Conservation (phyloP, 2,797 vertebrate genomes). For the Lacerta bilineata region DNA sequence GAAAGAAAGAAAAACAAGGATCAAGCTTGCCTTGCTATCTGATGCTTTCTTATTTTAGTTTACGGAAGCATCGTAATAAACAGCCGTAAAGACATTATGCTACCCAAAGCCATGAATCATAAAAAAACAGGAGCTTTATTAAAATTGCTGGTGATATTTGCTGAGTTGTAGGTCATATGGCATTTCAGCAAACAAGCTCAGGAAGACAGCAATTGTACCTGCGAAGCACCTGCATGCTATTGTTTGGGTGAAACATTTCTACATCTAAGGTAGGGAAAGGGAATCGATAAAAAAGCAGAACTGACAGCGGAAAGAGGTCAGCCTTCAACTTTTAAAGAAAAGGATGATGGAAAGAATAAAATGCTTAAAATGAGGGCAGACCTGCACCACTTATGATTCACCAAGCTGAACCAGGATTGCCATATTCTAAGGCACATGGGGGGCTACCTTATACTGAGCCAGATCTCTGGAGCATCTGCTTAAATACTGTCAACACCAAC, state of each 20-base stretch:
- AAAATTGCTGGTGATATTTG: slow-evolving; percentile 21
- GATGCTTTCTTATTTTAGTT: neutral
- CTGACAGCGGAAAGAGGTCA: neutral
- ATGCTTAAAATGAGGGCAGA: neutral
- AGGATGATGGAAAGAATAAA: neutral
- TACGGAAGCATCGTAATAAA: slow-evolving; percentile 4
- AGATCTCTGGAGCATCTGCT: too few relatives aligned
- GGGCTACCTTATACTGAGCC: too few relatives aligned
- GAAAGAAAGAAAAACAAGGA: neutral
- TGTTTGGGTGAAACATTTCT: slow-evolving; percentile 1
- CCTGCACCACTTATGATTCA: neutral
- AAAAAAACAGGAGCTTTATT: neutral
- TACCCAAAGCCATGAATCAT: slow-evolving; percentile 17
- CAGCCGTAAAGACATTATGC: slow-evolving; percentile 19
- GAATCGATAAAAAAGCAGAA: slow-evolving; percentile 17
- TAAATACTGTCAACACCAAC: too few relatives aligned
- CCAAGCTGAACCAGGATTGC: neutral
- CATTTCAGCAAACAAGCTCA: slow-evolving; percentile 24
- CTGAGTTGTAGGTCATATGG: neutral
- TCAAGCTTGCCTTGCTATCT: slow-evolving; percentile 10
- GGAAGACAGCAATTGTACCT: slow-evolving; percentile 8
- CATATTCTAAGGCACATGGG: neutral
- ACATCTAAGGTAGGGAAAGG: neutral
- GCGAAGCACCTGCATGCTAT: neutral
- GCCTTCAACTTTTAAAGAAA: neutral